Conservation (phyloP, 2,888 invertebrate genomes). For the Protonemura montana region DNA sequence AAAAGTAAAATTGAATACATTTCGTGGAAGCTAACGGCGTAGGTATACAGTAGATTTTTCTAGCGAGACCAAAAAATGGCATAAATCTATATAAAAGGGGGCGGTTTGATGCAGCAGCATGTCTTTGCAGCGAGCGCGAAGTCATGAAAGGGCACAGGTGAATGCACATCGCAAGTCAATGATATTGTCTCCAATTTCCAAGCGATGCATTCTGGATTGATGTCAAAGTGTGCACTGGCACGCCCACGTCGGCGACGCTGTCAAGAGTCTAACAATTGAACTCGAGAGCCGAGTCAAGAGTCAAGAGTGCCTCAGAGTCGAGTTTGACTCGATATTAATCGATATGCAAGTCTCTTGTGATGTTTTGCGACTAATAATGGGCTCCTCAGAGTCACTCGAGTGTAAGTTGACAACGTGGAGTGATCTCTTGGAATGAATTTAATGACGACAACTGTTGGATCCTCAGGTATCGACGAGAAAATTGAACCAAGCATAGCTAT, state of each 20-base stretch:
- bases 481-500: no score
- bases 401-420: not conserved
- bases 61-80: not conserved
- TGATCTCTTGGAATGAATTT: not conserved
- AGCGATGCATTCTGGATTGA: not conserved
- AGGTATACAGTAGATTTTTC: not conserved
- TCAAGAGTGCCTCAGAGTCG: not conserved
- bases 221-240: not conserved
- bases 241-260: not conserved
- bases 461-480: no score
- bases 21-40: not conserved
- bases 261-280: not conserved
- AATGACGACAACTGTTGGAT: not conserved
- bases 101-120: no score
- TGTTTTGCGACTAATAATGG: constrained; percentile 7
- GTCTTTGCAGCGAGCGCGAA: not conserved
- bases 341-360: not conserved
- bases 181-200: not conserved
- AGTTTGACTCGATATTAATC: not conserved
- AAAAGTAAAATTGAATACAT: not conserved
- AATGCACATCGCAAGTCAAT: not conserved
- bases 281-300: not conserved
- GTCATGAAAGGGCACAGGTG: not conserved
- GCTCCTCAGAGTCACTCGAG: not conserved
- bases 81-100: no score